Evolutionary conservation across 2,888 invertebrate genomes (phyloP), one percentile per base, ranked within the genome.

Genomic region (Uloborus plumipes): DNA sequence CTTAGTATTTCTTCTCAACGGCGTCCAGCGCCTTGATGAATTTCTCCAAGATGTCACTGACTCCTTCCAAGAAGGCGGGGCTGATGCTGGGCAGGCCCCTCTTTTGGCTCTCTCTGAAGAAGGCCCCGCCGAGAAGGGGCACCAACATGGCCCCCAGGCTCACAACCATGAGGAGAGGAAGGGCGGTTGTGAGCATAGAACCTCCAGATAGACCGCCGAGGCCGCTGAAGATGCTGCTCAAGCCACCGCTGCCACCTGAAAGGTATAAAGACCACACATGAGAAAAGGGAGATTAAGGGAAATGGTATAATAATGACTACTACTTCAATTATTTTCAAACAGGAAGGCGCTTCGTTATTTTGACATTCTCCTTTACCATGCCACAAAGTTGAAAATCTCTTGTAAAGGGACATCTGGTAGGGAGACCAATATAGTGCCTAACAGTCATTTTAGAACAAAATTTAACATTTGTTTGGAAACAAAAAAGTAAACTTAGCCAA

Each of bases 1-100:
- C 49, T 47, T 65, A 76, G 70, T 86, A 86, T 76, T 86, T 85
- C 77, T 86, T 85, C 47, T 86, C 86, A 1, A 86, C 85, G 49
- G 84, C 77, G 64, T 86, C 85, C 16, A 86, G 64, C 9, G 86
- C 86, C 66, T 84, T 85, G 69, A 85, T 79, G 50, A 86, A 85
- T 26, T 85, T 83, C 16, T 86, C 85, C 50, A 86, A 65, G 15
- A 86, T 84, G 65, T 86, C 86, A 11, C 80, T 70, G n/a, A 86
- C 77, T 6, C 85, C 84, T n/a, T 86, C 85, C 22, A 86, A 53
- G 66, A 86, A 72, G 4, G 84, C 85, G 4, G 85, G 84, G 51
- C 84, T 84, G 39, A 84, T 66, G 20, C 81, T 81, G 3, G 84
- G 84, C 20, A 84, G 65, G 2, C 84, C 84, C 58, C 84, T 22